Percentiles rank a stretch among this genome's conserved stretches.
Evolutionary conservation across 2,113 vertebrate species (phyloP).

Genomic region (Agelaius tricolor): DNA sequence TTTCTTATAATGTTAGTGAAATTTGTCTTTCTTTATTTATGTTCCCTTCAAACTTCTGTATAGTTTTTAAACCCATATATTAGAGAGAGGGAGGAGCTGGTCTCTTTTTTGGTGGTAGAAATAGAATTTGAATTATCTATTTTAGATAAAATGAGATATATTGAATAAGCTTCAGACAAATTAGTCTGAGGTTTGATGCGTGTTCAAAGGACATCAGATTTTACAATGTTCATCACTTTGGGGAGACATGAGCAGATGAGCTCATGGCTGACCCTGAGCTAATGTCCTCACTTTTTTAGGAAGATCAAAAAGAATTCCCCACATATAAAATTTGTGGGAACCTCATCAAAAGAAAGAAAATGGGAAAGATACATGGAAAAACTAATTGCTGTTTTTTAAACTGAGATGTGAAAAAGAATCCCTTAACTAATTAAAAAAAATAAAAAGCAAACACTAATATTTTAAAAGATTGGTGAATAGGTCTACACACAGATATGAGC

Average conservation of each 20-base stretch:
- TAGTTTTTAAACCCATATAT: background rate
- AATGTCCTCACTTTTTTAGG: background rate
- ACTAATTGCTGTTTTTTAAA: background rate
- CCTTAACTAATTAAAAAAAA: background rate
- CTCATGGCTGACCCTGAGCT: background rate
- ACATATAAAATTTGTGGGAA: background rate
- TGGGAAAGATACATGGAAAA: background rate
- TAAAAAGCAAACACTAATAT: background rate
- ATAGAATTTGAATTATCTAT: background rate
- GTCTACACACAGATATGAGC: background rate
- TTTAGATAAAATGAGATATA: background rate
- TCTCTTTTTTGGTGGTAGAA: background rate
- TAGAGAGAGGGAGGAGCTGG: fast-evolving
- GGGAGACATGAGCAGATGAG: background rate
- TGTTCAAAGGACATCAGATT: background rate
- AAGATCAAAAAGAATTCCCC: background rate
- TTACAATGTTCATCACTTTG: background rate
- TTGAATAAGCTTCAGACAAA: background rate
- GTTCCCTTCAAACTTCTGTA: background rate
- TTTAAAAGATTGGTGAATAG: background rate
- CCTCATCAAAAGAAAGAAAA: background rate
- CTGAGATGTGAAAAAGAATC: background rate
- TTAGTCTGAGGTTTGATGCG: background rate
- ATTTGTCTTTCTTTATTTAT: background rate
- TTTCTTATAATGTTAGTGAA: background rate